phyloP scores from a whole-genome alignment of 2,113 vertebrate species.

The Vicugna pacos region DNA sequence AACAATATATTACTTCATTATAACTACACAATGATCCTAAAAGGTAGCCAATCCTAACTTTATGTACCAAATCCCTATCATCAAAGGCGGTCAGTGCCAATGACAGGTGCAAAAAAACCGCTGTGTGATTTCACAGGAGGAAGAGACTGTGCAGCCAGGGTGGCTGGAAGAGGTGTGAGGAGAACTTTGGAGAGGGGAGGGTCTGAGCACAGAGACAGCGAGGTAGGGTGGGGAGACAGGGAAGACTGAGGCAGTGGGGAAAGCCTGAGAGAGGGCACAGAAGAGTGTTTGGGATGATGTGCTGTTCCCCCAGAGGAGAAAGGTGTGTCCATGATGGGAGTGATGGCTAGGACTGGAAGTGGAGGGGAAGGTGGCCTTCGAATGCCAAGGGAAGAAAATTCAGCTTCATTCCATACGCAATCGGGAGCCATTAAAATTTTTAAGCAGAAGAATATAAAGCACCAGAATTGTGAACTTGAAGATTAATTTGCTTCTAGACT shows the following conservation, averaged over 20 bases:
- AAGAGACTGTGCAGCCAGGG: neutral
- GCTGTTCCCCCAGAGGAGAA: rapidly evolving
- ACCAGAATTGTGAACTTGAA: neutral
- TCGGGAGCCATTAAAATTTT: neutral
- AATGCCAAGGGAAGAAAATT: neutral
- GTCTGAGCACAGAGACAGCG: rapidly evolving
- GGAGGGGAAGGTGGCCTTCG: neutral
- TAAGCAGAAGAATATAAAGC: neutral
- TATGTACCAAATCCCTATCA: neutral
- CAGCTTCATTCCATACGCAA: neutral
- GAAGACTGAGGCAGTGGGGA: neutral
- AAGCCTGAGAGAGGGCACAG: neutral
- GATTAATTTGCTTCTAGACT: neutral
- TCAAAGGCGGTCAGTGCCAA: neutral
- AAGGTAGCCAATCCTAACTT: neutral
- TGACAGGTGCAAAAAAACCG: neutral
- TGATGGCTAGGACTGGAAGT: neutral
- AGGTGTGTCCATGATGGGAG: rapidly evolving
- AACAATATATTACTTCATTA: neutral
- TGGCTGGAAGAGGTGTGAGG: too few relatives aligned
- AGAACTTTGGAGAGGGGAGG: neutral
- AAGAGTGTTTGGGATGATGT: neutral
- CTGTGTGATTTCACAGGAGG: neutral
- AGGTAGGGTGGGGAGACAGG: too few relatives aligned
- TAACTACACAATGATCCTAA: slow-evolving; percentile 15